Evolutionary conservation across 1,140 invertebrate species (phyloP).

Genomic region (Cephus cinctus): DNA sequence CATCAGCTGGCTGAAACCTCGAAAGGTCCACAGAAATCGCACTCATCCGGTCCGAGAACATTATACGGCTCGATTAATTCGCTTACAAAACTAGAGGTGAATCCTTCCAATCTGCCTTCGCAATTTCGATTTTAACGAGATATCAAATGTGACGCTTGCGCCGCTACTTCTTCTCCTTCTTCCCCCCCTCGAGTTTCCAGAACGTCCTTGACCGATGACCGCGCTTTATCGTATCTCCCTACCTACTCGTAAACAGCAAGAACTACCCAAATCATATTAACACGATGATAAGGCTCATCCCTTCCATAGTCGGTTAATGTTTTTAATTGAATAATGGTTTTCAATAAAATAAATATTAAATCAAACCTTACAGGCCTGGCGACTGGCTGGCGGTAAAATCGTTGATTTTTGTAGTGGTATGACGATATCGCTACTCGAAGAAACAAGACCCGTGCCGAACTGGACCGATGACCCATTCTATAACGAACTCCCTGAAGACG

Average conservation of each 20-base stretch:
- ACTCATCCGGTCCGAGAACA: conserved; percentile 19
- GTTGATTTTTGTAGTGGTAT: conserved; percentile 40
- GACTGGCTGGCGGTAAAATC: conserved; percentile 39
- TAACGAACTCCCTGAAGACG: conserved; percentile 37
- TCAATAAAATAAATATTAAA: conserved; percentile 2
- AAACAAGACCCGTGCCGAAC: conserved; percentile 14
- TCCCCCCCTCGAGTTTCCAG: too few relatives aligned
- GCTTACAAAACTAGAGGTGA: conserved; percentile 41
- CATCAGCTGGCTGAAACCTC: background rate
- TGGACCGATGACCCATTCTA: conserved; percentile 23
- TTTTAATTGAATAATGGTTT: too few relatives aligned
- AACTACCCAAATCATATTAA: too few relatives aligned
- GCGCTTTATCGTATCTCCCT: background rate
- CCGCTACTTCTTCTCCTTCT: too few relatives aligned
- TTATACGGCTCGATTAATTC: conserved; percentile 26
- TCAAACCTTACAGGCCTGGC: conserved; percentile 33
- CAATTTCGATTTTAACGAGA: too few relatives aligned
- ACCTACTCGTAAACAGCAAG: too few relatives aligned
- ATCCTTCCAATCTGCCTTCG: too few relatives aligned
- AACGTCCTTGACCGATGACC: background rate
- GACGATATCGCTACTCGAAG: conserved; percentile 30
- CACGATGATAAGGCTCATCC: too few relatives aligned
- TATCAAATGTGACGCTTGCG: too few relatives aligned
- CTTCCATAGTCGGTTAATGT: too few relatives aligned
- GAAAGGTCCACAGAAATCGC: conserved; percentile 10